A percentile compares a stretch with the other conserved stretches of the same genome.
phyloP scores from a whole-genome alignment of 2,888 invertebrate genomes.

The Anoplius nigerrimus region DNA sequence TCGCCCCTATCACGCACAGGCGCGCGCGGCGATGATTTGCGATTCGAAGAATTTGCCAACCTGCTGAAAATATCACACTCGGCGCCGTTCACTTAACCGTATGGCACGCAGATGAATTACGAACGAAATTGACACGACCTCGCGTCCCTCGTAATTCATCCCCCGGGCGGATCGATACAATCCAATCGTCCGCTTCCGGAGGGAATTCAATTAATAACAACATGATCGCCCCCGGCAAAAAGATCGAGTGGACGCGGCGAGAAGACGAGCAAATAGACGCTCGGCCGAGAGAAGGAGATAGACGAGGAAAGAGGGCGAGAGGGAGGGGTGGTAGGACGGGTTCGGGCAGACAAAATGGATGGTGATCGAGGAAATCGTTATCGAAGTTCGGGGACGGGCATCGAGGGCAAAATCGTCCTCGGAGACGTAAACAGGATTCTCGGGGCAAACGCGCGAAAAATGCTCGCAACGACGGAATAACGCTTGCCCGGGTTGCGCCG shows the following conservation, averaged over 20 bases:
- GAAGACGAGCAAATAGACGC: no score
- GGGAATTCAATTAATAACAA: conserved; percentile 5
- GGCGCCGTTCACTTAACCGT: background rate
- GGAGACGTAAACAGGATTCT: no score
- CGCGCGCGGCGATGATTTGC: no score
- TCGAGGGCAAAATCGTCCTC: background rate
- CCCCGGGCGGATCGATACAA: conserved; percentile 11
- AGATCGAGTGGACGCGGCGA: no score
- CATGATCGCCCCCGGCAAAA: no score
- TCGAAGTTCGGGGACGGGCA: background rate
- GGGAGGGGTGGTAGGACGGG: no score
- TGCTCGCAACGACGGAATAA: conserved; percentile 8
- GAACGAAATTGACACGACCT: conserved; percentile 41
- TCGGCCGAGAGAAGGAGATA: no score
- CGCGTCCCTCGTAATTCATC: conserved; percentile 50
- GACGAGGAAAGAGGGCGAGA: no score
- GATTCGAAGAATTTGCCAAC: no score
- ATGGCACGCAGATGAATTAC: conserved; percentile 41
- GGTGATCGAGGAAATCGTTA: conserved; percentile 4
- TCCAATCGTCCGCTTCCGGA: conserved; percentile 5
- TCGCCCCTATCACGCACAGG: conserved; percentile 6
- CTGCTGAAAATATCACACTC: background rate
- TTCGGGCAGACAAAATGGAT: background rate
- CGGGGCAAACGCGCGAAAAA: conserved; percentile 18
- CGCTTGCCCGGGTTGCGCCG: conserved; percentile 1